A percentile compares a stretch with the other conserved stretches of the same genome.
Evolutionary conservation across 2,113 vertebrate genomes (phyloP).

Genomic region (Otocyon megalotis): DNA sequence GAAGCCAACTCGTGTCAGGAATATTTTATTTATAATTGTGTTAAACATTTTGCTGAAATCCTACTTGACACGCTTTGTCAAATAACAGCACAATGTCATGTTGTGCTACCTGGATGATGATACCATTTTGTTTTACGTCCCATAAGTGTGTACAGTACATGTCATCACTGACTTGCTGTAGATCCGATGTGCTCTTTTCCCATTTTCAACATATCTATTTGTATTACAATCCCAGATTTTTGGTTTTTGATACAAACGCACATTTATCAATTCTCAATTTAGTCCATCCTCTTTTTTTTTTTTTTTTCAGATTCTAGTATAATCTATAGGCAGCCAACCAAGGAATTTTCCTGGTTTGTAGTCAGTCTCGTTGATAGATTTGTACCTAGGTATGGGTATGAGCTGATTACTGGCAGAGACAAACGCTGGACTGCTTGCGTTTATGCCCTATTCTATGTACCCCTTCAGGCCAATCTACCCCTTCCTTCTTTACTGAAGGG

Average conservation of each 20-base stretch:
- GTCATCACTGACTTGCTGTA: not conserved
- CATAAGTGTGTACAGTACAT: not conserved
- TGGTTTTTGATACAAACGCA: slow-evolving; percentile 25
- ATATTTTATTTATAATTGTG: slow-evolving; percentile 16
- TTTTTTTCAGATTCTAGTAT: not conserved
- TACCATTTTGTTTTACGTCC: not conserved
- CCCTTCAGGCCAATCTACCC: not conserved
- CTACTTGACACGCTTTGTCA: slow-evolving; percentile 12
- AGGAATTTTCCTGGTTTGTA: not conserved
- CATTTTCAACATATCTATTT: slow-evolving; percentile 1
- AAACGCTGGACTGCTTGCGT: not conserved
- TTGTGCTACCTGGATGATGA: not conserved
- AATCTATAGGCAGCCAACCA: not conserved
- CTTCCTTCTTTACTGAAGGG: not conserved
- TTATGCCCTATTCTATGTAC: not conserved
- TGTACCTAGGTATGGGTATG: not conserved
- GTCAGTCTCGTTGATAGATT: not conserved
- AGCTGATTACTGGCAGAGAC: not conserved
- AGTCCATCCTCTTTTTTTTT: not conserved
- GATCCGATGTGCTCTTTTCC: not conserved
- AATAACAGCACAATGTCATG: not conserved
- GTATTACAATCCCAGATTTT: not conserved
- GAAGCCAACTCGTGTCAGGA: slow-evolving; percentile 20
- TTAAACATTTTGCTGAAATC: slow-evolving; percentile 7
- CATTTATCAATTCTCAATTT: slow-evolving; percentile 29